A percentile compares a stretch with the other conserved stretches of the same genome.
phyloP scores from a whole-genome alignment of 1,140 invertebrate genomes.

The Lycorma delicatula region DNA sequence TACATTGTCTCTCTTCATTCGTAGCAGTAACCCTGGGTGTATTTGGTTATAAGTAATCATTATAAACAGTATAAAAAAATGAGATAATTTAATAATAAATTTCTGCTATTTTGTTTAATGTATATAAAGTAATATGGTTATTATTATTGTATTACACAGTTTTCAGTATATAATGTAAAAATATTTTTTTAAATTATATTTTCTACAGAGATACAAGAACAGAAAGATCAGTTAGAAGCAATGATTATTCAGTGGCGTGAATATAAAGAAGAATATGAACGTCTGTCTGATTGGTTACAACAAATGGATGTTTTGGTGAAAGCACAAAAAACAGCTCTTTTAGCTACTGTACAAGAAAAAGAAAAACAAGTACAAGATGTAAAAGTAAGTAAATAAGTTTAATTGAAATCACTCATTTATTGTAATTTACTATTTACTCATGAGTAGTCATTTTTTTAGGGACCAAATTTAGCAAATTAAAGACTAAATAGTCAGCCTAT shows the following conservation, averaged over 20 bases:
- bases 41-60: too few relatives aligned
- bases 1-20: too few relatives aligned
- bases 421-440: too few relatives aligned
- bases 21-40: too few relatives aligned
- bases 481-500: too few relatives aligned
- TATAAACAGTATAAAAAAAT: too few relatives aligned
- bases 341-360: slow-evolving; percentile 76
- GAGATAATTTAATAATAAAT: too few relatives aligned
- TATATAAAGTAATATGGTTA: not conserved
- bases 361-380: slow-evolving; percentile 73
- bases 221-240: slow-evolving; percentile 73
- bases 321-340: slow-evolving; percentile 75
- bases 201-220: slow-evolving; percentile 62
- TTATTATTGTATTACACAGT: not conserved
- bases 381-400: slow-evolving; percentile 39
- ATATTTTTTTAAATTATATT: slow-evolving; percentile 17
- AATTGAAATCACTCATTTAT: too few relatives aligned
- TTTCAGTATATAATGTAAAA: too few relatives aligned
- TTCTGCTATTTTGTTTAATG: not conserved
- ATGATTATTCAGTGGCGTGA: slow-evolving; percentile 78
- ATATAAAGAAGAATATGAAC: slow-evolving; percentile 87
- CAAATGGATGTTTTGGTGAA: slow-evolving; percentile 87
- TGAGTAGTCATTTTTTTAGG: too few relatives aligned
- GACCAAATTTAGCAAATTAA: too few relatives aligned
- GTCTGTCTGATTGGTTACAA: slow-evolving; percentile 86